Evolutionary conservation across 2,888 invertebrate genomes (phyloP), one percentile per base, ranked within the genome.

Genomic region (Trimorus sp.): DNA sequence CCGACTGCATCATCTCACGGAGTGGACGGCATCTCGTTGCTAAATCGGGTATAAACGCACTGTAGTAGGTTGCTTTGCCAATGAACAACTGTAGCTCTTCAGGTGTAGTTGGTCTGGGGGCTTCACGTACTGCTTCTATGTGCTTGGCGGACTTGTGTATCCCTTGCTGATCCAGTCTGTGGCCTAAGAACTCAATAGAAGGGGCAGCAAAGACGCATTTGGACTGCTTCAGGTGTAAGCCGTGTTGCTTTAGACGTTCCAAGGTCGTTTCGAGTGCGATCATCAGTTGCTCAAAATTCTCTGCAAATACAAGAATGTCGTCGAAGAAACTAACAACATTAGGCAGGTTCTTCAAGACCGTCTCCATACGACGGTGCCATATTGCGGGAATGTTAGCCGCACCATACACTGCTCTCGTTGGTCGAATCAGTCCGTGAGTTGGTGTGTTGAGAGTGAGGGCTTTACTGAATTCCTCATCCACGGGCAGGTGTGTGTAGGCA

Each of bases 321-420:
- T 75, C 74, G 37, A 69, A 74, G 16, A 80, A 75, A 59, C 36
- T 65, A 6, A 36, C 11, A 6, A 80, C 75, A 12, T 80, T 69
- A 8, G 54, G 15, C 1, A 79, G 9, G n/a, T 38, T 38, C 9
- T 54, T 54, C 26, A 54, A 15, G 8, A 54, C 53, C 7, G 26
- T 26, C 15, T 54, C 53, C 53, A 54, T 16, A 16, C 53, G 16
- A 2, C 53, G 9, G 2, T 54, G 53, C 53, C 53, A 54, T 26
- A 26, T 26, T 3, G 26, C 26, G 4, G 26, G 26, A 26, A 26
- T 26, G 4, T 26, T 26, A 26, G 26, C 26, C 4, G 26, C 26
- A 26, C 53, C 53, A 16, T 26, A 54, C 3, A 26, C 53, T 54
- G 53, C 26, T 26, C 53, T 0, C 3, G 53, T 51, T 51, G 45